Percentiles rank a stretch among this genome's conserved stretches.
Evolutionary conservation across 2,113 vertebrate species (phyloP).

Genomic region (Spheniscus mendiculus): DNA sequence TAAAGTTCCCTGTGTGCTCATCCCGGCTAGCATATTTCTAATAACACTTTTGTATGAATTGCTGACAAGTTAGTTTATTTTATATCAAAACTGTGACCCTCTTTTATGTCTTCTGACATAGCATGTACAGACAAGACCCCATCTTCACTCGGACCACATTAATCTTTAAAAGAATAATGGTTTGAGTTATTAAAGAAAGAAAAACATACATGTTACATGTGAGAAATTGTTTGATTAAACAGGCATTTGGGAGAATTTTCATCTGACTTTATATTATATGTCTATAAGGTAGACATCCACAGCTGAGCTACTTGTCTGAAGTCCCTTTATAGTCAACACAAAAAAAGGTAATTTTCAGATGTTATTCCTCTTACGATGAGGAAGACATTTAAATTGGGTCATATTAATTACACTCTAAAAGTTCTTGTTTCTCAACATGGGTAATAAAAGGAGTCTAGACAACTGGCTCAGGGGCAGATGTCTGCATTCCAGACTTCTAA

Average conservation of each 20-base stretch:
- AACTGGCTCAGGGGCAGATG: background rate
- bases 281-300: background rate
- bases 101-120: background rate
- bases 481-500: background rate
- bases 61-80: background rate
- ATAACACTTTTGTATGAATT: background rate
- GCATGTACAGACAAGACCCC: background rate
- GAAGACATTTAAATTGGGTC: background rate
- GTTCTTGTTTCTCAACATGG: background rate
- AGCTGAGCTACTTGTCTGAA: background rate
- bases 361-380: background rate
- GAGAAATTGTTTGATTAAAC: background rate
- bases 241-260: background rate
- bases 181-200: background rate
- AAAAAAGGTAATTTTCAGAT: background rate
- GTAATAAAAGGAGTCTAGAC: background rate
- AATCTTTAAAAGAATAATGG: background rate
- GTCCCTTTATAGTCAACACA: background rate
- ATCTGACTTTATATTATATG: background rate
- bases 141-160: background rate
- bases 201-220: background rate
- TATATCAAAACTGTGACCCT: background rate
- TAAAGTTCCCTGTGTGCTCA: background rate
- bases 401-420: background rate
- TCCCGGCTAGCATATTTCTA: background rate